Evolutionary conservation across 2,113 vertebrate genomes (phyloP).

Genomic region (Lichenostomus cassidix): DNA sequence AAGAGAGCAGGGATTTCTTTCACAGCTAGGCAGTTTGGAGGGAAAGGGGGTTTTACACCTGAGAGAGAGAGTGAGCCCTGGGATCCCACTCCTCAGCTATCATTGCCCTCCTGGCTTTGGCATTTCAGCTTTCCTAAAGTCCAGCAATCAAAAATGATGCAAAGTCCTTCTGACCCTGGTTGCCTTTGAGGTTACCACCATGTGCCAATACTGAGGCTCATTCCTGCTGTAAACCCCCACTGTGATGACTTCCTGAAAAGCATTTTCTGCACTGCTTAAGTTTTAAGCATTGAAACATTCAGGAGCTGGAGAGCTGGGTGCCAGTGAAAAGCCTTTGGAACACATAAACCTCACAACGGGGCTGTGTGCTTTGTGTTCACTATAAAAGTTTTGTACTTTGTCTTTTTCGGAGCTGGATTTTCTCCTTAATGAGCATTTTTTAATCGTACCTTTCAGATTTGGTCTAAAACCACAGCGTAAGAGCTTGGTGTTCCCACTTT

Average conservation of each 20-base stretch:
- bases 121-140: neutral
- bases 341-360: neutral
- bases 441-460: neutral
- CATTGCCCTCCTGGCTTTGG: neutral
- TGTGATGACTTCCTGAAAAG: neutral
- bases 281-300: neutral
- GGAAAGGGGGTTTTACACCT: neutral
- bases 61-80: neutral
- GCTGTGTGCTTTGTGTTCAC: neutral
- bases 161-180: neutral
- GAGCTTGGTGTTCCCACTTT: neutral
- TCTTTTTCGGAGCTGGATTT: neutral
- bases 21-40: neutral
- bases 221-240: neutral
- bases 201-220: neutral
- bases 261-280: neutral
- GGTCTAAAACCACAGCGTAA: neutral
- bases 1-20: neutral
- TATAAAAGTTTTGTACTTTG: neutral
- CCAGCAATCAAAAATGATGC: neutral
- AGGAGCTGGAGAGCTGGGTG: neutral
- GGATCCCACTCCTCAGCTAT: neutral
- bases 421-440: neutral
- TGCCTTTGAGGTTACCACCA: rapidly evolving
- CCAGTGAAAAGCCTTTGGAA: neutral